These are phyloP conservation scores for Protonemura montana DNA, from an alignment of 2,888 invertebrate genomes.

Conservation along the genomic window DNA sequence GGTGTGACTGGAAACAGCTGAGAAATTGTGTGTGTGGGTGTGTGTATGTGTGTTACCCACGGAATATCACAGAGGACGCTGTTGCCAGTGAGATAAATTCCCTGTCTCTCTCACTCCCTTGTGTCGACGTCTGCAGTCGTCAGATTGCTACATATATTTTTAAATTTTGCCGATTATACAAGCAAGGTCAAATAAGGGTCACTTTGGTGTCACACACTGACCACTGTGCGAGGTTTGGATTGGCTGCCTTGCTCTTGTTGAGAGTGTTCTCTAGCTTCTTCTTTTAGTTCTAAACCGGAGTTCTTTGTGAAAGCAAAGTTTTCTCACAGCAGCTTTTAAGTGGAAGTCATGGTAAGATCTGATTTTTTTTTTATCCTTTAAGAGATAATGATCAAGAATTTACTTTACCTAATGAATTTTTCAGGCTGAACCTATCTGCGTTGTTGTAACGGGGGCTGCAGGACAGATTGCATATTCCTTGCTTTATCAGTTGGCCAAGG, in stretches of 20 bases:
- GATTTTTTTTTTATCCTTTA: not conserved
- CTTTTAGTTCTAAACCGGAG: not conserved
- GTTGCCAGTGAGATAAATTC: not conserved
- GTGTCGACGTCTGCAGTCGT: not conserved
- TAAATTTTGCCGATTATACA: not conserved
- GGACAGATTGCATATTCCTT: conserved; percentile 99
- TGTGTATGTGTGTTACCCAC: too few species aligned
- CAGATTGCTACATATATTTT: not conserved
- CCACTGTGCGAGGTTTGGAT: not conserved
- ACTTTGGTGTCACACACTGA: not conserved
- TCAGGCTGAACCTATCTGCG: conserved; percentile 82
- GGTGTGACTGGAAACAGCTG: too few species aligned
- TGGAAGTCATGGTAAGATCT: not conserved
- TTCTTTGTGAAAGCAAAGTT: not conserved
- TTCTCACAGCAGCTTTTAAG: not conserved
- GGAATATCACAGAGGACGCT: not conserved
- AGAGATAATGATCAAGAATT: not conserved
- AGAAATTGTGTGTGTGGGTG: not conserved
- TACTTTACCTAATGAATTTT: conserved; percentile 58
- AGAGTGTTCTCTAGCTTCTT: not conserved
- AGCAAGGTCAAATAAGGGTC: not conserved
- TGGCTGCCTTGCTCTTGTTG: not conserved
- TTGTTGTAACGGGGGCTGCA: conserved; percentile 97
- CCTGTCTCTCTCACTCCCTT: not conserved
- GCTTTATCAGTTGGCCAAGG: conserved; percentile 92